Evolutionary conservation across 2,888 invertebrate genomes (phyloP).

Genomic region (Yponomeuta plumbellus): DNA sequence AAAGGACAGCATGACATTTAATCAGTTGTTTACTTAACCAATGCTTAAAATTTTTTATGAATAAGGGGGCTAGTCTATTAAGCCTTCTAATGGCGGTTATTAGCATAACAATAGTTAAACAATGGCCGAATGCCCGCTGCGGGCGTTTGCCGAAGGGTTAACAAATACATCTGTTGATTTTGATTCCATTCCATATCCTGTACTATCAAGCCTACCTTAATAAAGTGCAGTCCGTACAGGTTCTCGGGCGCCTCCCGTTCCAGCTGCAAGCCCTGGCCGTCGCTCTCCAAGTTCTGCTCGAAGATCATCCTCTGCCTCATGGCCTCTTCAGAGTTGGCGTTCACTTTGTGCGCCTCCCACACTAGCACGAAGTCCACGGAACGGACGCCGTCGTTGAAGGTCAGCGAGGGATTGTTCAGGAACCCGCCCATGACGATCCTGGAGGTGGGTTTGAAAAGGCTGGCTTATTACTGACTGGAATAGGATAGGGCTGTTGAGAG

Average conservation of each 20-base stretch:
- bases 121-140: too few species aligned
- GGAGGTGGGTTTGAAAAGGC: constrained; percentile 22
- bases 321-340: constrained; percentile 60
- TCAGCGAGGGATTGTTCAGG: constrained; percentile 73
- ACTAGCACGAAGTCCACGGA: constrained; percentile 88
- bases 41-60: too few species aligned
- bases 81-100: too few species aligned
- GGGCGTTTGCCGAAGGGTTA: too few species aligned
- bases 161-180: too few species aligned
- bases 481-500: too few species aligned
- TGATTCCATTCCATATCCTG: too few species aligned
- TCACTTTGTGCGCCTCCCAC: constrained; percentile 79
- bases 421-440: constrained; percentile 64
- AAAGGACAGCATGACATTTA: too few species aligned
- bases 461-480: too few species aligned
- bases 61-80: too few species aligned
- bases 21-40: too few species aligned
- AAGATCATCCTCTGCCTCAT: constrained; percentile 77
- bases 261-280: constrained; percentile 80
- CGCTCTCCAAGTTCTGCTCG: constrained; percentile 82
- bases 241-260: constrained; percentile 82
- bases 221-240: constrained; percentile 81
- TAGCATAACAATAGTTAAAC: too few species aligned
- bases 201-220: constrained; percentile 79
- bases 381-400: constrained; percentile 82